Base-by-base conservation (phyloP, 2,888 invertebrate species). In the Deilephila porcellus region DNA sequence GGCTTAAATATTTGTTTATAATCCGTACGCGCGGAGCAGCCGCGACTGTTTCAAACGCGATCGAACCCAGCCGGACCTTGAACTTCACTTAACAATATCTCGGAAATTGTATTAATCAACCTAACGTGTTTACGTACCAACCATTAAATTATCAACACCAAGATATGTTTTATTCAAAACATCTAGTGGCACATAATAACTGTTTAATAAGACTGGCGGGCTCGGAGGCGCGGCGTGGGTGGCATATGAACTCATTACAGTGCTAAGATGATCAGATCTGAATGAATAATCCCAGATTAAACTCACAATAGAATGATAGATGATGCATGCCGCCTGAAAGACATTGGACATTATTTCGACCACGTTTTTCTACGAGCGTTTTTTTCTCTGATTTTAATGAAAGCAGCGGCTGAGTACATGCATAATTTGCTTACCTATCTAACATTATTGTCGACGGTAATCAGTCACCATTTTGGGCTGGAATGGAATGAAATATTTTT, bases 61-160 rank as follows among this genome's bases (percentile, higher is more conserved):
- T 70, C 73, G 71, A 72, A 76, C 71, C 78, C 79, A 74, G 63
- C 76, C 37, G 76, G 76, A 77, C 85, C 86, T 85, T 87, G 86
- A 86, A 85, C 86, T 85, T 82, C 78, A 75, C 25, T 76, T 78
- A 74, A 74, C 77, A 79, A 83, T 80, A 79, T 79, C 80, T 80
- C 75, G 75, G 75, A 77, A 80, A 81, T 81, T 76, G 79, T 78
- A 79, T 80, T 82, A 81, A 84, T 85, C 52, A 67, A 67, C 52
- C 52, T 82, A 83, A 78, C 79, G 79, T 74, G 77, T 75, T 76
- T 76, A 25, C 60, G 63, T 75, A 78, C 80, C 74, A 81, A 80
- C 77, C 74, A 80, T 80, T 78, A 76, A 56, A 76, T 72, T 74
- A 76, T 70, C 71, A 72, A 73, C 37, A 70, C 19, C 34, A 64